A percentile compares a stretch with the other conserved stretches of the same genome.
Evolutionary conservation across 1,140 invertebrate genomes (phyloP).

Genomic region (Bombus turneri): DNA sequence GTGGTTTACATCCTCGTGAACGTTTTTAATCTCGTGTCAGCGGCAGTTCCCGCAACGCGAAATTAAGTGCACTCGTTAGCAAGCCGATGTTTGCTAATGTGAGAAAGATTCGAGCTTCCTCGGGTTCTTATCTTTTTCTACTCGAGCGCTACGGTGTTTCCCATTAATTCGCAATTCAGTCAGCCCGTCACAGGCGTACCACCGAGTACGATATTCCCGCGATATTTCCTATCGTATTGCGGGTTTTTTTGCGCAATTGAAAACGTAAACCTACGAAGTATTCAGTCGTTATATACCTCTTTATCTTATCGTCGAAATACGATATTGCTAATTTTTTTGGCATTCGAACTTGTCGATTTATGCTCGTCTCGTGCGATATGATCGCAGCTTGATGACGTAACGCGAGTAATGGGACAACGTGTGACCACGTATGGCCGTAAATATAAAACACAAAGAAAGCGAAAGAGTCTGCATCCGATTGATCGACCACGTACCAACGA

Average conservation of each 20-base stretch:
- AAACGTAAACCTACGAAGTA: too few relatives aligned
- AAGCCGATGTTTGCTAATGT: constrained; percentile 68
- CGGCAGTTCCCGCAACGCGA: constrained; percentile 55
- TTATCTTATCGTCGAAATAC: background rate
- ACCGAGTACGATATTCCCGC: background rate
- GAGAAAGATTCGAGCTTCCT: constrained; percentile 63
- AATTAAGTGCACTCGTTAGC: constrained; percentile 74
- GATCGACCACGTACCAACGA: too few relatives aligned
- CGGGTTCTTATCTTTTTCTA: constrained; percentile 62
- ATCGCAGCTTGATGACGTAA: background rate
- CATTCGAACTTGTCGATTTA: too few relatives aligned
- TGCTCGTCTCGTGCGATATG: too few relatives aligned
- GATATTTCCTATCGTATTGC: background rate
- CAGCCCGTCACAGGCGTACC: constrained; percentile 14
- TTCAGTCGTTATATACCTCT: background rate
- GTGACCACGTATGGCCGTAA: too few relatives aligned
- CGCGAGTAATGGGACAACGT: too few relatives aligned
- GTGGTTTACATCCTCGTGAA: constrained; percentile 60
- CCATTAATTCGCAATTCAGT: constrained; percentile 64
- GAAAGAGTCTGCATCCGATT: too few relatives aligned
- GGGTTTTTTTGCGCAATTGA: too few relatives aligned
- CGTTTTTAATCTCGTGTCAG: constrained; percentile 72
- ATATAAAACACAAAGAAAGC: too few relatives aligned
- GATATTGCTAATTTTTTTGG: too few relatives aligned
- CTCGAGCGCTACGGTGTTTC: constrained; percentile 32